Conservation (phyloP, 2,888 invertebrate species). For the Heterodera filipjevi region DNA sequence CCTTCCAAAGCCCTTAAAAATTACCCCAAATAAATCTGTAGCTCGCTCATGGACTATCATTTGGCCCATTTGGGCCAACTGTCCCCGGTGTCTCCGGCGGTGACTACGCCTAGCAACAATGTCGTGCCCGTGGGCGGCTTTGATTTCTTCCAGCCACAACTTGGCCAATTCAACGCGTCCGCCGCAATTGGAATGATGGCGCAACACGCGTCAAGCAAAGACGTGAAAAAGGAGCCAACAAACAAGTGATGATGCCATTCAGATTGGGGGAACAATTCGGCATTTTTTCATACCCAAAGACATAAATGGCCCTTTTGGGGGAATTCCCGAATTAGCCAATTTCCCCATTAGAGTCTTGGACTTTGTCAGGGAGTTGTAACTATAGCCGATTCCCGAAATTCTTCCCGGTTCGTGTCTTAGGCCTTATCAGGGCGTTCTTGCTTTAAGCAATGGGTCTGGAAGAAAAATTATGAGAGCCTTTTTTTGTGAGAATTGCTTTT, state of each 20-base stretch:
- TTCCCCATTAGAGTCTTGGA: no score
- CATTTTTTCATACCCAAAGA: no score
- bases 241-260: neutral
- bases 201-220: neutral
- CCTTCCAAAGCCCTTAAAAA: neutral
- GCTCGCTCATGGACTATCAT: neutral
- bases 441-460: no score
- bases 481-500: no score
- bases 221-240: neutral
- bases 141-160: neutral
- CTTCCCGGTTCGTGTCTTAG: no score
- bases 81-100: neutral
- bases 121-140: neutral
- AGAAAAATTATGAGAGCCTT: no score
- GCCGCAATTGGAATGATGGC: neutral
- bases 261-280: no score
- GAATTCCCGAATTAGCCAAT: no score
- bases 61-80: slow-evolving; percentile 2
- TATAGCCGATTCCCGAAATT: no score
- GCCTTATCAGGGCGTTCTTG: no score
- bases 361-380: no score
- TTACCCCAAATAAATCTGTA: neutral
- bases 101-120: neutral
- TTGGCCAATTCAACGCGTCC: slow-evolving; percentile 7
- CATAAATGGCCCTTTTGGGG: no score